phyloP scores from a whole-genome alignment of 2,113 vertebrate genomes.

The Hucho hucho region DNA sequence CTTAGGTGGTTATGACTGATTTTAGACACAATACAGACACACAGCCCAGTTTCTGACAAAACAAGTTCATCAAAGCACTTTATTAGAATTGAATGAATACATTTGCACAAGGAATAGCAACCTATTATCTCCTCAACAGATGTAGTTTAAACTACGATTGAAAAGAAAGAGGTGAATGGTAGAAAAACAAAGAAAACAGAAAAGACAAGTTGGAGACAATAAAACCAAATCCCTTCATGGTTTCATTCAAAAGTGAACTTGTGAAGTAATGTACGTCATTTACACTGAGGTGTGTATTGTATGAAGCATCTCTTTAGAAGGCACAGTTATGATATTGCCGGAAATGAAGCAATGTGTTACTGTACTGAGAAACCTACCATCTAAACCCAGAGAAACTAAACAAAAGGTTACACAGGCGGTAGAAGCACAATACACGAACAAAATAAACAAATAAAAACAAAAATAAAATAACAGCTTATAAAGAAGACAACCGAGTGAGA shows the following conservation, averaged over 20 bases:
- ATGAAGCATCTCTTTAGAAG: background rate
- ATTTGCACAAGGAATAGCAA: conserved; percentile 13
- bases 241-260: background rate
- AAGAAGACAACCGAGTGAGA: background rate
- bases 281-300: background rate
- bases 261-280: background rate
- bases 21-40: too few relatives aligned
- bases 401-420: background rate
- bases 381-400: background rate
- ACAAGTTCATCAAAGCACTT: conserved; percentile 4
- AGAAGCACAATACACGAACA: background rate
- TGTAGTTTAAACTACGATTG: background rate
- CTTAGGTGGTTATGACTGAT: too few relatives aligned
- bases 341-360: background rate
- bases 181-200: background rate
- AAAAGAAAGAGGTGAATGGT: background rate
- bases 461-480: conserved; percentile 40
- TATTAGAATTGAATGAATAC: conserved; percentile 10
- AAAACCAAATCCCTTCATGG: background rate
- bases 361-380: background rate
- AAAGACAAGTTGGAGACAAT: background rate
- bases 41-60: background rate
- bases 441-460: conserved; percentile 7
- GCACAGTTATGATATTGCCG: background rate
- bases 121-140: background rate